phyloP scores from a whole-genome alignment of 92 coral and sea anemone genomes.

The Heliopora coerulea region DNA sequence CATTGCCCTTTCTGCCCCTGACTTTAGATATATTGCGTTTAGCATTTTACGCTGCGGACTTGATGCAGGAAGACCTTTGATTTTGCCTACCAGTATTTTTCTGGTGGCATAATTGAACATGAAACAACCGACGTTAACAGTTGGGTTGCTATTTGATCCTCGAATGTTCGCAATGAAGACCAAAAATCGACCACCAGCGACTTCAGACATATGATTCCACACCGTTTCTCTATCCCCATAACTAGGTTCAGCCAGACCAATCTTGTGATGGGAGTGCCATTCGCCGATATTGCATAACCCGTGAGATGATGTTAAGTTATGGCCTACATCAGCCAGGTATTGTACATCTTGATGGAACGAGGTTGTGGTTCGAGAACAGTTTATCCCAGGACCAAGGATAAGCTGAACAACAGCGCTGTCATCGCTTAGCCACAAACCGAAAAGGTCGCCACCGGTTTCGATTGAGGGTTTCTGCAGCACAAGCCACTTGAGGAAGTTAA shows the following conservation, averaged over 20 bases:
- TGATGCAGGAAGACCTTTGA: not conserved
- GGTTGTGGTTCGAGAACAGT: slow-evolving; percentile 57
- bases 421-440: slow-evolving; percentile 72
- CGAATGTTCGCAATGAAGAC: slow-evolving; percentile 68
- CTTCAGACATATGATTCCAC: slow-evolving; percentile 48
- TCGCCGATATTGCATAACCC: slow-evolving; percentile 88
- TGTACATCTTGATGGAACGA: slow-evolving; percentile 73
- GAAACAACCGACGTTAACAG: slow-evolving; percentile 26
- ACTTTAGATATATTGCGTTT: not conserved
- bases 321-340: slow-evolving; percentile 66
- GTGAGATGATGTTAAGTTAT: slow-evolving; percentile 51
- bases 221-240: slow-evolving; percentile 70
- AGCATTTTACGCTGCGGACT: slow-evolving; percentile 24
- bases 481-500: slow-evolving; percentile 11
- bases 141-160: slow-evolving; percentile 14
- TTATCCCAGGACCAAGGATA: slow-evolving; percentile 60
- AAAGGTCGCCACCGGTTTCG: slow-evolving; percentile 68
- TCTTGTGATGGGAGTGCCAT: slow-evolving; percentile 91
- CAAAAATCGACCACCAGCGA: slow-evolving; percentile 62
- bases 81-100: slow-evolving; percentile 2
- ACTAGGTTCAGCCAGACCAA: slow-evolving; percentile 69
- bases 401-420: slow-evolving; percentile 54
- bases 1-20: not conserved
- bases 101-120: slow-evolving; percentile 12
- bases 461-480: slow-evolving; percentile 27